phyloP scores from a whole-genome alignment of 1,140 invertebrate species.

The Schlechtendalia chinensis region DNA sequence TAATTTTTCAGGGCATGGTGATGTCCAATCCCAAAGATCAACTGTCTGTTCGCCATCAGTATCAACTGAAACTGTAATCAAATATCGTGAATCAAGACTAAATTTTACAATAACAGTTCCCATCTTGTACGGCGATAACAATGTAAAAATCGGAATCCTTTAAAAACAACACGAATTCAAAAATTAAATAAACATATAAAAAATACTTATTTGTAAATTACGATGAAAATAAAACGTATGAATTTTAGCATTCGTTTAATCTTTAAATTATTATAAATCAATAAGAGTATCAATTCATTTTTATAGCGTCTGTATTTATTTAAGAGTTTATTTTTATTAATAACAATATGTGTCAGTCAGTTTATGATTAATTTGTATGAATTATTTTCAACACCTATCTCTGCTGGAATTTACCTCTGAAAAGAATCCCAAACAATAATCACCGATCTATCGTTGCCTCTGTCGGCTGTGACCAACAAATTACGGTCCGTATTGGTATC shows the following conservation, averaged over 20 bases:
- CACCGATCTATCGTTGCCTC: not conserved
- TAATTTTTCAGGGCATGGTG: not conserved
- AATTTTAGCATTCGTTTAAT: too few relatives aligned
- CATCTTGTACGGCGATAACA: not conserved
- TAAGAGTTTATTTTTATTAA: not conserved
- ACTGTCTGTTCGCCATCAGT: not conserved
- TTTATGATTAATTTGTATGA: not conserved
- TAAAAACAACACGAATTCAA: not conserved
- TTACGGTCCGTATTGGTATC: not conserved
- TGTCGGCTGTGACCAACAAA: conserved; percentile 21
- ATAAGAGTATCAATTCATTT: too few relatives aligned
- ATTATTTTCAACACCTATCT: too few relatives aligned
- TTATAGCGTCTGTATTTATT: not conserved
- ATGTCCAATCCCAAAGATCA: not conserved
- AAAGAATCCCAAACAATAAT: conserved; percentile 15
- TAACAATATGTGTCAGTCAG: not conserved
- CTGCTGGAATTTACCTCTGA: not conserved
- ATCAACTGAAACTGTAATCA: conserved; percentile 5
- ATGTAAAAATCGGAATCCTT: not conserved
- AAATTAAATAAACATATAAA: not conserved
- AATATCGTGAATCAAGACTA: conserved; percentile 11
- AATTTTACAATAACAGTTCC: conserved; percentile 20
- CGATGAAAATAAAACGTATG: not conserved
- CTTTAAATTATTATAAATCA: too few relatives aligned
- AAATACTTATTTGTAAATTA: too few relatives aligned